These are phyloP conservation scores for Stegodyphus mimosarum DNA, from an alignment of 1,140 invertebrate genomes.

Conservation along the genomic window DNA sequence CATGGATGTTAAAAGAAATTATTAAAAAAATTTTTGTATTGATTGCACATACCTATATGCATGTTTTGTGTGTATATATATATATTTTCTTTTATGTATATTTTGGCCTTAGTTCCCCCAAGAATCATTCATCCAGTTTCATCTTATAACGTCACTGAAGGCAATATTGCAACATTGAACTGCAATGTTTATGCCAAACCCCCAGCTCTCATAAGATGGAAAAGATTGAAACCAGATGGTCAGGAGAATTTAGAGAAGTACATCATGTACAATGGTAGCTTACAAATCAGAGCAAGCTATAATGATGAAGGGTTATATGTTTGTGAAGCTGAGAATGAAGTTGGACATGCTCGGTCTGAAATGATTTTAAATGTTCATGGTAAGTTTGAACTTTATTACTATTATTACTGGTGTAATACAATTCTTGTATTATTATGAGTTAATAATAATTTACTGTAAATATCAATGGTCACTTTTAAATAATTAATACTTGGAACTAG, in stretches of 20 bases:
- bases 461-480: too few species aligned
- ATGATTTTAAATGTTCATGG: slow-evolving; percentile 64
- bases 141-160: slow-evolving; percentile 26
- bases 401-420: not conserved
- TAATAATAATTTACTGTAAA: too few species aligned
- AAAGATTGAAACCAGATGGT: not conserved
- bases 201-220: slow-evolving; percentile 44
- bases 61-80: too few species aligned
- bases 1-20: too few species aligned
- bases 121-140: slow-evolving; percentile 4
- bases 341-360: slow-evolving; percentile 62
- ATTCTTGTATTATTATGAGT: not conserved
- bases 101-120: slow-evolving; percentile 49
- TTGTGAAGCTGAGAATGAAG: slow-evolving; percentile 64
- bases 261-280: slow-evolving; percentile 46
- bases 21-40: too few species aligned
- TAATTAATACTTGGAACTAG: too few species aligned
- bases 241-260: slow-evolving; percentile 20
- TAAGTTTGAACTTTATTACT: slow-evolving; percentile 10
- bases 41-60: too few species aligned
- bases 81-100: not conserved
- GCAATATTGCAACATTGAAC: slow-evolving; percentile 35
- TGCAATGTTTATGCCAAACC: slow-evolving; percentile 43
- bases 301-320: slow-evolving; percentile 66
- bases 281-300: slow-evolving; percentile 22